Evolutionary conservation across 2,113 vertebrate species (phyloP).

Genomic region (Motacilla alba): DNA sequence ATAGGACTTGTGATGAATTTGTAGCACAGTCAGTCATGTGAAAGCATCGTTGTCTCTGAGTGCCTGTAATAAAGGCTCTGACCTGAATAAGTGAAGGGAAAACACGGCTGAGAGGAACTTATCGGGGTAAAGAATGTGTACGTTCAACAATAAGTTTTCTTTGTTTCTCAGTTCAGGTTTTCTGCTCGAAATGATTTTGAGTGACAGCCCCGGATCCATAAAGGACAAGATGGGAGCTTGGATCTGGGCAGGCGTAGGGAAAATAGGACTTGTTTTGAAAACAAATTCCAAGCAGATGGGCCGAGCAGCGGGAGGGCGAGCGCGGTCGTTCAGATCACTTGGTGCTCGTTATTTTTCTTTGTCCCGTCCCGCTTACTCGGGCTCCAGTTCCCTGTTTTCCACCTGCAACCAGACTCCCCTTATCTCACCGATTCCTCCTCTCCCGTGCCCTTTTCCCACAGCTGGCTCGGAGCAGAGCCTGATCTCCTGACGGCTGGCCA

Average conservation of each 20-base stretch:
- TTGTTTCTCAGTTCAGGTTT: neutral
- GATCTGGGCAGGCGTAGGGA: neutral
- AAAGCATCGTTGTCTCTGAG: neutral
- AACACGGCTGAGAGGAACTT: neutral
- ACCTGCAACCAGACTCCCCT: neutral
- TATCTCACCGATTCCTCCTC: neutral
- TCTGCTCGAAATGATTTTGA: neutral
- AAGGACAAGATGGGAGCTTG: neutral
- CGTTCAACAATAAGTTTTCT: neutral
- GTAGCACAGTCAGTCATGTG: neutral
- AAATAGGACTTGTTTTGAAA: slow-evolving; percentile 11
- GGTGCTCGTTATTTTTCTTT: neutral
- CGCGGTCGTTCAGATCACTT: neutral
- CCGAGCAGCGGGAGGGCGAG: slow-evolving; percentile 12
- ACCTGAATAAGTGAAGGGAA: neutral
- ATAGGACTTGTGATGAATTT: neutral
- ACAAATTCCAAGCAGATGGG: slow-evolving; percentile 29
- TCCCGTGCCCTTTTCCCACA: neutral
- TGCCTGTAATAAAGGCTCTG: neutral
- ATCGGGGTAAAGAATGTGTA: neutral
- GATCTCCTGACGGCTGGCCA: neutral
- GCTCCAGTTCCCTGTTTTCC: slow-evolving; percentile 17
- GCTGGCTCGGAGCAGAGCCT: neutral
- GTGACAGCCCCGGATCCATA: neutral
- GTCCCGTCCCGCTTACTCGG: neutral